These are phyloP conservation scores for Hypothenemus hampei DNA, from an alignment of 1,140 invertebrate species.

Conservation along the genomic window DNA sequence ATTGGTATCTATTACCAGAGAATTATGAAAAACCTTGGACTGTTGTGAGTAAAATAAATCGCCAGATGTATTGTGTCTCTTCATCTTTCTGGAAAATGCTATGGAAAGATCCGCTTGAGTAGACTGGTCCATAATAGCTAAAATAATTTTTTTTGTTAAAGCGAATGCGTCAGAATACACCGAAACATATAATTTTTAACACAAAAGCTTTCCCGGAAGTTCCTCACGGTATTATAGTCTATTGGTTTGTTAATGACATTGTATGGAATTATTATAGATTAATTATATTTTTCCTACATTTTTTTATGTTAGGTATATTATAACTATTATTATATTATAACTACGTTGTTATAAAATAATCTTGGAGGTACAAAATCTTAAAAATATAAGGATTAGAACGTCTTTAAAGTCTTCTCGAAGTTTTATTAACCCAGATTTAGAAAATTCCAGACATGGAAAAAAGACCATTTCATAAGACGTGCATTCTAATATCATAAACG, in stretches of 20 bases:
- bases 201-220: slow-evolving; percentile 1
- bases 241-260: slow-evolving; percentile 3
- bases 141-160: not conserved
- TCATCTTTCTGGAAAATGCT: slow-evolving; percentile 29
- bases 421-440: not conserved
- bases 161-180: not conserved
- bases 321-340: too few relatives aligned
- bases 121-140: slow-evolving; percentile 31
- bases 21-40: not conserved
- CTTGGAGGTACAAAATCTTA: not conserved
- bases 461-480: not conserved
- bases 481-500: too few relatives aligned
- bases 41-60: slow-evolving; percentile 31
- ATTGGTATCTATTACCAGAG: not conserved
- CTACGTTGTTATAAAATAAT: not conserved
- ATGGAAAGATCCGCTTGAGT: slow-evolving; percentile 41
- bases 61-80: slow-evolving; percentile 37
- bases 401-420: not conserved
- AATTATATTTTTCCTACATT: too few relatives aligned
- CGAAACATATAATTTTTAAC: not conserved
- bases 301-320: not conserved
- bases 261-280: not conserved
- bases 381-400: not conserved
- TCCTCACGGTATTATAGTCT: not conserved
- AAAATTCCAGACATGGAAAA: not conserved